These are phyloP conservation scores for Mythimna loreyi DNA, from an alignment of 2,888 invertebrate species.

Conservation along the genomic window DNA sequence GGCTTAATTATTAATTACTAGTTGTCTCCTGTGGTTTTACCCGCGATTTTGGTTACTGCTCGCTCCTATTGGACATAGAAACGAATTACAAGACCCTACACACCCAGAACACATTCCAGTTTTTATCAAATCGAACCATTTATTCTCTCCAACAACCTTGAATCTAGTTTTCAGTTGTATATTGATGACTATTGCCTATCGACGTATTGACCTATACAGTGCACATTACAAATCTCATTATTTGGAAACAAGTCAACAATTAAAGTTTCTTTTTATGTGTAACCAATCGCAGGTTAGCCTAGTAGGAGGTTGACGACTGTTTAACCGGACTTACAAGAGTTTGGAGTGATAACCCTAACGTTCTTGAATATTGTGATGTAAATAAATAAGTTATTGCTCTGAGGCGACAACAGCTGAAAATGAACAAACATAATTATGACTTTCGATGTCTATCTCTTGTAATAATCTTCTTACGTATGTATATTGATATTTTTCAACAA, in stretches of 20 bases:
- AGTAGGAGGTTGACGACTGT: no score
- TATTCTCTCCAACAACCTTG: no score
- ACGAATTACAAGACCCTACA: not conserved
- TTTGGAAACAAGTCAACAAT: not conserved
- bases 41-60: no score
- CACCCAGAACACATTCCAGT: no score
- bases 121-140: no score
- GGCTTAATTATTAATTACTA: no score
- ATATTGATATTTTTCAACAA: slow-evolving; percentile 11
- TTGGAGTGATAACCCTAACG: slow-evolving; percentile 62
- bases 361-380: slow-evolving; percentile 67
- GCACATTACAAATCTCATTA: not conserved
- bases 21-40: no score
- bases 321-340: no score
- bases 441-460: slow-evolving; percentile 33
- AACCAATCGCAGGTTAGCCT: no score
- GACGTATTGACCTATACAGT: no score
- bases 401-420: slow-evolving; percentile 34
- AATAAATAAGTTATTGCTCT: slow-evolving; percentile 69
- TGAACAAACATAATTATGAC: slow-evolving; percentile 41
- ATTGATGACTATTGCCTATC: not conserved
- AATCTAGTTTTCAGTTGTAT: not conserved
- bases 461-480: slow-evolving; percentile 36
- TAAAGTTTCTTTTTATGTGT: no score
- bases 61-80: no score